Evolutionary conservation across 30 jellyfish, hydroid and myxozoan species (phyloP).

Genomic region (Pelagia noctiluca): DNA sequence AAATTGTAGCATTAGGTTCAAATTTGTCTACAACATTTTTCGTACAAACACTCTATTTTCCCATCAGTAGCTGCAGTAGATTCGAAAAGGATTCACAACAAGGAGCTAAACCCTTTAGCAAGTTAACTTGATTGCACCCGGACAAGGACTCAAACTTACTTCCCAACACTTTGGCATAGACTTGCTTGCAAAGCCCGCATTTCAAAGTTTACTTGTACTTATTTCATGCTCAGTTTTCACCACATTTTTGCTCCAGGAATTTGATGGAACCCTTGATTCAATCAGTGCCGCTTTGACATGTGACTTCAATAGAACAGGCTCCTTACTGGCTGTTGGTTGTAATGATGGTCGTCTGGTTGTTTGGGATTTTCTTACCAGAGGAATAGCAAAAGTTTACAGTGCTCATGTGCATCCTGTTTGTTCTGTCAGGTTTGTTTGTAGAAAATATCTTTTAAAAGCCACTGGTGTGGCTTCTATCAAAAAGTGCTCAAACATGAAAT

Average conservation of each 20-base stretch:
- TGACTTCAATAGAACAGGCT: slow-evolving; percentile 94
- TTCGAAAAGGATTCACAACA: no score
- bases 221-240: background rate
- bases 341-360: slow-evolving; percentile 97
- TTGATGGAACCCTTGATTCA: slow-evolving; percentile 97
- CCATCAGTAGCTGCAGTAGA: no score
- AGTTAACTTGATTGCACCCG: no score
- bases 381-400: slow-evolving; percentile 85
- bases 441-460: background rate
- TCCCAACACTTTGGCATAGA: background rate
- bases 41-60: no score
- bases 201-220: background rate
- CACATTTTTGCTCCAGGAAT: slow-evolving; percentile 65
- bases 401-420: slow-evolving; percentile 98
- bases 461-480: background rate
- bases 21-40: no score
- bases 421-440: slow-evolving; percentile 86
- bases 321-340: slow-evolving; percentile 98
- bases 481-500: slow-evolving; percentile 25
- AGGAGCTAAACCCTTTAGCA: no score
- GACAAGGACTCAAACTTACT: no score
- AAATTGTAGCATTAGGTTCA: no score
- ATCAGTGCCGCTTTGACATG: slow-evolving; percentile 97
- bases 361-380: slow-evolving; percentile 96
- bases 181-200: background rate